Base-by-base conservation (phyloP, 2,888 invertebrate species). In the Drosophila kanekoi region DNA sequence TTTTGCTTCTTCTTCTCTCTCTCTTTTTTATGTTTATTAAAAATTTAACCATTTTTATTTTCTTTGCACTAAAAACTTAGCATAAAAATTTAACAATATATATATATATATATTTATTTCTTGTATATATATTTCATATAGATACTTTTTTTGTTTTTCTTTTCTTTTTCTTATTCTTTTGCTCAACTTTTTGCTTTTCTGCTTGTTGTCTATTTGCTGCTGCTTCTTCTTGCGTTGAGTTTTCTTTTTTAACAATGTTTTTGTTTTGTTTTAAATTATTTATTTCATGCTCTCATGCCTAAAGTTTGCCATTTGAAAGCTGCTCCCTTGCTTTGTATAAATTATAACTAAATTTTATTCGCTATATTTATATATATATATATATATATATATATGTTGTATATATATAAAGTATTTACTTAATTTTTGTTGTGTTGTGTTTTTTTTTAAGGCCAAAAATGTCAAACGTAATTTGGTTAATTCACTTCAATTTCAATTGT, bases 371-470 rank as follows among this genome's bases (percentile, higher is more conserved):
- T 71, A 48, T 67, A 60, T 64, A 51, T 70, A 52, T 57, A 70
- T 75, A 20, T 69, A 64, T 66, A 18, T 59, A 51, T 65, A 58
- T 72, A 45, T 71, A 41, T 67, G 44, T 16, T 71, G 69, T 77
- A 63, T 77, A 70, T 75, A 76, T 72, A 77, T 74, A 78, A 81
- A 81, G 75, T 81, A 78, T 74, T 69, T 58, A 52, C 53, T 65
- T 61, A 74, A 45, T 20, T 76, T 70, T 51, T 59, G 8, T 28
- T 28, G 28, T 28, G 28, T 54, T 41, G 43, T 52, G 5, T 14
- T 77, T 68, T 74, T 48, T 14, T 40, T 59, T 89, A 90, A 90
- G 90, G 90, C 90, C 90, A 90, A 89, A 89, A 90, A 90, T 88
- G 76, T 89, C 47, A 67, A 90, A 83, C 78, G 71, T 77, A 87